Evolutionary conservation across 1,140 invertebrate genomes (phyloP).

Genomic region (Drosophila kohkoa): DNA sequence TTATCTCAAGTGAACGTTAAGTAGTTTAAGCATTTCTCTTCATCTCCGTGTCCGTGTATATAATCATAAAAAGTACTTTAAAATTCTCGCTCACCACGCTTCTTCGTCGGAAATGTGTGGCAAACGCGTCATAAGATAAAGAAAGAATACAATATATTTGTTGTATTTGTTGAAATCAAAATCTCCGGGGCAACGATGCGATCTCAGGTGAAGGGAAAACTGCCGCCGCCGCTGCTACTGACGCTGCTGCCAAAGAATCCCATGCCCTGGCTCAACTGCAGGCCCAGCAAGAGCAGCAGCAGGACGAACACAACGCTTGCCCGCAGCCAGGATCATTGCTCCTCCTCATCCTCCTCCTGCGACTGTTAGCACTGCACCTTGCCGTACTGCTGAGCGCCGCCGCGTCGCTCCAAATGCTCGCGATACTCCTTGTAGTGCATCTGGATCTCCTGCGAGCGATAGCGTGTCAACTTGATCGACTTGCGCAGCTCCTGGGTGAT

Average conservation of each 20-base stretch:
- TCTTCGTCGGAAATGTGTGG: neutral
- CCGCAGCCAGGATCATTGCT: slow-evolving; percentile 74
- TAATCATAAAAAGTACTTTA: slow-evolving; percentile 51
- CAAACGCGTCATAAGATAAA: slow-evolving; percentile 18
- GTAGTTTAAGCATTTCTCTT: slow-evolving; percentile 65
- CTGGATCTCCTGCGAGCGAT: slow-evolving; percentile 89
- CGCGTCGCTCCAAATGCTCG: slow-evolving; percentile 77
- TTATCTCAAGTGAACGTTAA: slow-evolving; percentile 49
- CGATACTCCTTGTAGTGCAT: slow-evolving; percentile 84
- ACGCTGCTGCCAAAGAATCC: slow-evolving; percentile 32
- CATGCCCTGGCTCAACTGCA: slow-evolving; percentile 57
- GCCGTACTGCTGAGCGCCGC: slow-evolving; percentile 54
- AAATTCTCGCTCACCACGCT: slow-evolving; percentile 25
- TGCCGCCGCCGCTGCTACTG: slow-evolving; percentile 1
- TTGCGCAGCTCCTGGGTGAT: slow-evolving; percentile 95
- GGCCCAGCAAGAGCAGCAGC: slow-evolving; percentile 65
- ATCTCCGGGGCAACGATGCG: slow-evolving; percentile 27
- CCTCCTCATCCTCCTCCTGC: slow-evolving; percentile 55
- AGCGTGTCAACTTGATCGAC: slow-evolving; percentile 96
- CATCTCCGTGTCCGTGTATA: slow-evolving; percentile 39
- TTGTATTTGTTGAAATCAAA: slow-evolving; percentile 4
- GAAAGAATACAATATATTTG: slow-evolving; percentile 13
- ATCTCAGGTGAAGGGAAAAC: slow-evolving; percentile 34
- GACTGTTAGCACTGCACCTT: slow-evolving; percentile 84
- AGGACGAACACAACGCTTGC: slow-evolving; percentile 65